Base-by-base conservation (phyloP, 2,888 invertebrate genomes). In the Morpho achilles region DNA sequence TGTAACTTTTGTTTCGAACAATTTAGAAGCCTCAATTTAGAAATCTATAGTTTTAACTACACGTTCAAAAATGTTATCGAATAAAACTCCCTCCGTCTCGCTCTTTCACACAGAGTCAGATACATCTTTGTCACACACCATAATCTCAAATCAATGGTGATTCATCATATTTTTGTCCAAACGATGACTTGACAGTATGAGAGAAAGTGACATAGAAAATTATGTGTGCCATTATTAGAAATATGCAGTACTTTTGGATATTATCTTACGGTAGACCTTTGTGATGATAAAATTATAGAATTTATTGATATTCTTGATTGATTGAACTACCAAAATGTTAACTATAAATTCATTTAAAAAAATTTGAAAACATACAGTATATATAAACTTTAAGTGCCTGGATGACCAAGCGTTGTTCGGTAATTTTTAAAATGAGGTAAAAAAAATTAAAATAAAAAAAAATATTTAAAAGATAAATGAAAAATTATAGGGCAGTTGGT, bases 161-260 rank as follows among this genome's bases (percentile, higher is more conserved):
- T 49, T 63, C 56, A 45, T 41, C 56, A 60, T 41, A 47, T 44
- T 44, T 52, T 52, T 53, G 52, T 40, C 48, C 55, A 49, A 10
- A 50, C 32, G 32, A 46, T 67, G 67, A 65, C 67, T 65, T 62
- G 61, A 58, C 63, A 59, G 23, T 55, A 56, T 44, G 49, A 10
- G 63, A 56, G 67, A 67, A 67, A 67, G 67, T 67, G 55, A 59
- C 53, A 59, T 47, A 58, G 53, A 55, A 55, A 54, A 41, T 61
- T 55, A 56, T 59, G 58, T 61, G n/a, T 58, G 58, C 39, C 51
- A 47, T 22, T 46, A 54, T 58, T 41, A 22, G 53, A 46, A 47
- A 53, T 53, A 53, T 22, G 40, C 46, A 39, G 53, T 40, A 40
- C 45, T 40, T 53, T 39, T 7, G 46, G 46, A 22, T 7, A 8